phyloP scores from a whole-genome alignment of 2,888 invertebrate species.

The Iphiclides podalirius region DNA sequence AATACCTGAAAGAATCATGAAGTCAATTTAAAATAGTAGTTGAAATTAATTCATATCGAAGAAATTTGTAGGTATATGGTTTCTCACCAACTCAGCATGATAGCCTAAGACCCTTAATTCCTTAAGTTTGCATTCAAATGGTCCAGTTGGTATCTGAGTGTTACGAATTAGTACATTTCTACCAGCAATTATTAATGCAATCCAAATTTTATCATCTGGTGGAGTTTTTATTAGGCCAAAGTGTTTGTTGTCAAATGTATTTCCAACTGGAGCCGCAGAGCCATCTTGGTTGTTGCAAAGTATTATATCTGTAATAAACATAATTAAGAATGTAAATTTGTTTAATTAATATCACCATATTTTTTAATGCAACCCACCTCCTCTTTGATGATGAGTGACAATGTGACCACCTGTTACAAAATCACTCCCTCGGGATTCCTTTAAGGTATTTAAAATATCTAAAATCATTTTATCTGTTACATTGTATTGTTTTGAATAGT shows the following conservation, averaged over 20 bases:
- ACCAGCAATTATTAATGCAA: constrained; percentile 80
- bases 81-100: constrained; percentile 75
- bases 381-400: constrained; percentile 84
- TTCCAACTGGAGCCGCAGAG: constrained; percentile 65
- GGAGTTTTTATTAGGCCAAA: constrained; percentile 64
- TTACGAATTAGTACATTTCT: constrained; percentile 81
- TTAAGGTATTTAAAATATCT: constrained; percentile 74
- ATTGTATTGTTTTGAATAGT: constrained; percentile 73
- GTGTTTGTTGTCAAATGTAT: constrained; percentile 65
- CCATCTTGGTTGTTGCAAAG: constrained; percentile 78
- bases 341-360: neutral
- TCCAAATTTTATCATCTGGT: constrained; percentile 69
- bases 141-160: constrained; percentile 75
- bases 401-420: constrained; percentile 78
- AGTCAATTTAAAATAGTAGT: too few relatives aligned
- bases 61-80: neutral
- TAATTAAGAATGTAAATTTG: constrained; percentile 1
- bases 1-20: constrained; percentile 65
- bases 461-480: constrained; percentile 79
- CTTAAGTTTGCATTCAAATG: constrained; percentile 80
- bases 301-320: constrained; percentile 75
- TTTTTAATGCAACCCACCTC: constrained; percentile 67
- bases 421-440: constrained; percentile 64
- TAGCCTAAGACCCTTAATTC: constrained; percentile 83
- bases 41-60: constrained; percentile 37